A percentile compares a stretch with the other conserved stretches of the same genome.
These are phyloP conservation scores for Misgurnus anguillicaudatus DNA, from an alignment of 2,113 vertebrate species.

Conservation along the genomic window DNA sequence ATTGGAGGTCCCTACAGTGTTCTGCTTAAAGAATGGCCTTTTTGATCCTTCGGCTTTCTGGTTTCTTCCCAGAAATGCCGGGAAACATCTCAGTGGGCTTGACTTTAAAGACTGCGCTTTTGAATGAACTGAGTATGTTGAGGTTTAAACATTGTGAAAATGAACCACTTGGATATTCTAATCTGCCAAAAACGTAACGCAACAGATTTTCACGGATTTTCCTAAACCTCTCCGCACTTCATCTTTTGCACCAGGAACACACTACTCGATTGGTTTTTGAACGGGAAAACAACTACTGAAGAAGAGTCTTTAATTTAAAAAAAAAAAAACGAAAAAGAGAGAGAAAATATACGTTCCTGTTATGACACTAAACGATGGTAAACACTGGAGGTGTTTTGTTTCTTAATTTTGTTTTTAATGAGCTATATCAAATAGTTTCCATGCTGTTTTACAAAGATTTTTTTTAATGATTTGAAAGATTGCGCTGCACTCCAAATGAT, in stretches of 20 bases:
- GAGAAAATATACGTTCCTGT: conserved; percentile 62
- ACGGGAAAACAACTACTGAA: conserved; percentile 73
- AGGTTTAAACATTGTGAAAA: conserved; percentile 14
- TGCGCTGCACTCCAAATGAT: conserved; percentile 63
- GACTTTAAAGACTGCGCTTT: neutral
- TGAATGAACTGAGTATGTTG: neutral
- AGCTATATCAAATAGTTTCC: conserved; percentile 63
- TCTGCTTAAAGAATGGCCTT: conserved; percentile 1
- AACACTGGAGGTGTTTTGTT: conserved; percentile 78
- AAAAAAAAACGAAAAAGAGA: neutral
- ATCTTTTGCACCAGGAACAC: conserved; percentile 45
- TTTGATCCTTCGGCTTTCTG: neutral
- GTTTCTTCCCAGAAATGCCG: neutral
- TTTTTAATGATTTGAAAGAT: conserved; percentile 65
- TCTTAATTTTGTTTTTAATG: conserved; percentile 61
- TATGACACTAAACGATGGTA: conserved; percentile 72
- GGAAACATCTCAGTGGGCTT: neutral
- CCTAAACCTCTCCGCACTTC: conserved; percentile 34
- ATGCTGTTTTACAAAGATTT: conserved; percentile 52
- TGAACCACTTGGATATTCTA: conserved; percentile 22
- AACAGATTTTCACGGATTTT: neutral
- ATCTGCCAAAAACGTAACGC: neutral
- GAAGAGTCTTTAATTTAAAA: conserved; percentile 51
- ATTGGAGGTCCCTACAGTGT: conserved; percentile 10
- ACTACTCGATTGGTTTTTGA: conserved; percentile 52